phyloP scores from a whole-genome alignment of 1,140 invertebrate species.

The Anthonomus grandis region DNA sequence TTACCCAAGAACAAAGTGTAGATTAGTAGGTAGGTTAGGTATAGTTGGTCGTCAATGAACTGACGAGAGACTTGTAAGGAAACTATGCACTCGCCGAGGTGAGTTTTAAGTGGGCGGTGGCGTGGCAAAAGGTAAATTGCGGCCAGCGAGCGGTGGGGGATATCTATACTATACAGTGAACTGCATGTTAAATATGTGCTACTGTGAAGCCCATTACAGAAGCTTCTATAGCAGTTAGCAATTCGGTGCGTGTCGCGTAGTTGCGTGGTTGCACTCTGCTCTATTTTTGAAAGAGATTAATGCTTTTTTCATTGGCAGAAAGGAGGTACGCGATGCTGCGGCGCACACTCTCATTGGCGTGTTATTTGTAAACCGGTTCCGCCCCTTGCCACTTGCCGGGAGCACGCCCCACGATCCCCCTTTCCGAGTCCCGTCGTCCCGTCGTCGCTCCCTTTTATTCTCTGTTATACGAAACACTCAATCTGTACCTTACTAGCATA shows the following conservation, averaged over 20 bases:
- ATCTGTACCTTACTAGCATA: conserved; percentile 46
- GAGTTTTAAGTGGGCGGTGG: conserved; percentile 34
- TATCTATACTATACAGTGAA: conserved; percentile 49
- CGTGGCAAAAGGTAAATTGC: conserved; percentile 39
- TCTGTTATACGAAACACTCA: conserved; percentile 44
- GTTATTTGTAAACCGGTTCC: conserved; percentile 32
- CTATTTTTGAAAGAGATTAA: conserved; percentile 51
- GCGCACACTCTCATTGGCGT: conserved; percentile 40
- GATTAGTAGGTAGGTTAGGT: too few species aligned
- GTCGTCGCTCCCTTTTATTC: conserved; percentile 40
- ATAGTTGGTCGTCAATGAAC: conserved; percentile 35
- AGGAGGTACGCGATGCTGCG: conserved; percentile 39
- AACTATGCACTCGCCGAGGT: conserved; percentile 30
- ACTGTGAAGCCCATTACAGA: conserved; percentile 48
- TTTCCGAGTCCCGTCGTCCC: conserved; percentile 28
- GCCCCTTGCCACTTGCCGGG: conserved; percentile 43
- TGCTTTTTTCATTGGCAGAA: conserved; percentile 51
- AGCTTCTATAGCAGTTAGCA: conserved; percentile 41
- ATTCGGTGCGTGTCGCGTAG: conserved; percentile 42
- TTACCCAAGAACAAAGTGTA: neutral
- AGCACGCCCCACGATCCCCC: conserved; percentile 42
- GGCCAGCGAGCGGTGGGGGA: conserved; percentile 31
- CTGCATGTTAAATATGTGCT: conserved; percentile 51
- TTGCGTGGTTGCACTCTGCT: conserved; percentile 44
- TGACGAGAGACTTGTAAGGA: conserved; percentile 28